Evolutionary conservation across 2,113 vertebrate species (phyloP).

Genomic region (Machaerirhynchus nigripectus): DNA sequence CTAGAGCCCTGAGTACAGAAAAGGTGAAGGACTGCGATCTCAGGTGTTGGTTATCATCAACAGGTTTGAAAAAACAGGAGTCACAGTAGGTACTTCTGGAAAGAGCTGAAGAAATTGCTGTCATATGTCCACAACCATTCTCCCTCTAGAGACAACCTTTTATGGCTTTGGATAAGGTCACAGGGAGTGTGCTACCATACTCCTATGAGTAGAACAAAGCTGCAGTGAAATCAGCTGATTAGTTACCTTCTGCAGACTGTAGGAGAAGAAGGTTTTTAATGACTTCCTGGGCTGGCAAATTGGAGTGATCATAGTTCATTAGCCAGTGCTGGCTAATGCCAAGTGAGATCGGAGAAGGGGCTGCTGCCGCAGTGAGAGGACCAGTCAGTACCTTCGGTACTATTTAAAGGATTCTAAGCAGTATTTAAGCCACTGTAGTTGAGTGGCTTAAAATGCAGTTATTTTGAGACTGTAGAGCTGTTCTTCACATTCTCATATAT

Average conservation of each 20-base stretch:
- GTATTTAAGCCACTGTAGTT: neutral
- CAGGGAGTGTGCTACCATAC: neutral
- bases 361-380: neutral
- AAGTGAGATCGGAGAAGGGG: neutral
- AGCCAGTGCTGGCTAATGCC: neutral
- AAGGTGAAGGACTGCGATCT: neutral
- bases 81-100: neutral
- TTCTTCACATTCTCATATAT: neutral
- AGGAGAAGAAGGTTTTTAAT: neutral
- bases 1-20: neutral
- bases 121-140: accelerated
- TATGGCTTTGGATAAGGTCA: neutral
- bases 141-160: neutral
- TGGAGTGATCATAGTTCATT: neutral
- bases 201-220: neutral
- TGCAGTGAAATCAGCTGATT: neutral
- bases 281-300: neutral
- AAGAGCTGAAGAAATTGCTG: neutral
- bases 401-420: neutral
- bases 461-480: neutral
- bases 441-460: neutral
- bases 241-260: neutral
- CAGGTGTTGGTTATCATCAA: neutral
- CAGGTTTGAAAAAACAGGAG: neutral
- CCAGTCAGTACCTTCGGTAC: neutral